Evolutionary conservation across 2,888 invertebrate genomes (phyloP).

Genomic region (Nephrotoma appendiculata): DNA sequence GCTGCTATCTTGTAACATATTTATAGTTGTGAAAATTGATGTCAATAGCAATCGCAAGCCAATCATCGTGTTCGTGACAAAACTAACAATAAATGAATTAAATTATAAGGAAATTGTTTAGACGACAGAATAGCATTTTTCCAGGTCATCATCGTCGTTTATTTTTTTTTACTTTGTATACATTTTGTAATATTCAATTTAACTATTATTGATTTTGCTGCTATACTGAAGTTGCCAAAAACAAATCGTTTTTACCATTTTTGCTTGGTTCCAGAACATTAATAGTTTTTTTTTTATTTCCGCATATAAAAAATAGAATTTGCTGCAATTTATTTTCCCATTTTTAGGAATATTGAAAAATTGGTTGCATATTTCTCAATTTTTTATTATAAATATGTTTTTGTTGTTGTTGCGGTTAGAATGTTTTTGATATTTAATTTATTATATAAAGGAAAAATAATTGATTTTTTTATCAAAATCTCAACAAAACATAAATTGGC

Average conservation of each 20-base stretch:
- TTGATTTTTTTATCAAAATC: too few species aligned
- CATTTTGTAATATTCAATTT: not conserved
- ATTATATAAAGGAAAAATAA: not conserved
- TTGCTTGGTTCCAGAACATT: not conserved
- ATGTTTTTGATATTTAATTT: not conserved
- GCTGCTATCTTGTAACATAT: not conserved
- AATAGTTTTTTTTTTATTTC: not conserved
- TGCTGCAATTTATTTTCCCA: not conserved
- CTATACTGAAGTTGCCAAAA: not conserved
- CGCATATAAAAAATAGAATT: not conserved
- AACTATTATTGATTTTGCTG: not conserved
- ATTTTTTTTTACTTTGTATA: not conserved
- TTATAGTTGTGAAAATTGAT: not conserved
- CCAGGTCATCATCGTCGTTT: not conserved
- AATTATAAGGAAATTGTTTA: not conserved
- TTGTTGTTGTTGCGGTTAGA: not conserved
- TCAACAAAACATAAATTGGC: not conserved
- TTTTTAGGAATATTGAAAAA: not conserved
- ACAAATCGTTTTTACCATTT: not conserved
- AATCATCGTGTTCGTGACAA: not conserved
- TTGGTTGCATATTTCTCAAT: not conserved
- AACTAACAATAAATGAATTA: not conserved
- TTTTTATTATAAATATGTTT: not conserved
- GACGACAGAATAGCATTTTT: not conserved
- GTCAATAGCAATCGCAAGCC: not conserved